Evolutionary conservation across 2,888 invertebrate species (phyloP), one percentile per base, ranked within the genome.

Genomic region (Drosophila peninsularis): DNA sequence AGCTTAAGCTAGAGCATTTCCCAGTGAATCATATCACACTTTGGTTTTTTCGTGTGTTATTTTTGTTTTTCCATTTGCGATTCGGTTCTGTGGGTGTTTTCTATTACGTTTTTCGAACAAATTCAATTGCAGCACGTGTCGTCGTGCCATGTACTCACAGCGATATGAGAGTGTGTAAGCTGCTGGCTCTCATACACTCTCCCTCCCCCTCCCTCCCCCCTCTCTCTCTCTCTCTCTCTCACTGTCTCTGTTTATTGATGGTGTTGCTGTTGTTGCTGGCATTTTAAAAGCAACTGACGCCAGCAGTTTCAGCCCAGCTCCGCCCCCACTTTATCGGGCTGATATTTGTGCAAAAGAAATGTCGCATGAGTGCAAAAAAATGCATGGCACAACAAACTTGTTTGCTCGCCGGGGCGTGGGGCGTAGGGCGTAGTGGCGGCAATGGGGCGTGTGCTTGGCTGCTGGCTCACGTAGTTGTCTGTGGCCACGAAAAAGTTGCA

Each of bases 401-500:
- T 83, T 83, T 82, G 84, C 30, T 39, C 62, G 17, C 19, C 32
- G 5, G 24, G 34, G 14, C 10, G 19, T 10, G 1, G 9, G 13
- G 5, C 17, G 4, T n/a, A n/a, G n/a, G 24, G 24, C 24, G 24
- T 24, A 4, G 24, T 4, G 24, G 3, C 4, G 21, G 41, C 42
- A 10, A 5, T 10, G 17, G 41, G 44, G 42, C 47, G 10, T 62
- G 36, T 21, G 27, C 55, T 62, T 45, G 37, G 39, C 44, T 41
- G 53, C 36, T 56, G 53, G 62, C 80, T 78, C 87, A 84, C 83
- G 83, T 84, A 84, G 75, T 80, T 83, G 83, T 84, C 83, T 84
- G 80, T 82, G 84, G 85, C 83, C 87, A 87, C 85, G 82, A 87
- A 84, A 86, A 83, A 87, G 87, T 87, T 87, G 83, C 87, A 87